Evolutionary conservation across 1,140 invertebrate genomes (phyloP), one percentile per base, ranked within the genome.

Genomic region (Drosophila miranda): DNA sequence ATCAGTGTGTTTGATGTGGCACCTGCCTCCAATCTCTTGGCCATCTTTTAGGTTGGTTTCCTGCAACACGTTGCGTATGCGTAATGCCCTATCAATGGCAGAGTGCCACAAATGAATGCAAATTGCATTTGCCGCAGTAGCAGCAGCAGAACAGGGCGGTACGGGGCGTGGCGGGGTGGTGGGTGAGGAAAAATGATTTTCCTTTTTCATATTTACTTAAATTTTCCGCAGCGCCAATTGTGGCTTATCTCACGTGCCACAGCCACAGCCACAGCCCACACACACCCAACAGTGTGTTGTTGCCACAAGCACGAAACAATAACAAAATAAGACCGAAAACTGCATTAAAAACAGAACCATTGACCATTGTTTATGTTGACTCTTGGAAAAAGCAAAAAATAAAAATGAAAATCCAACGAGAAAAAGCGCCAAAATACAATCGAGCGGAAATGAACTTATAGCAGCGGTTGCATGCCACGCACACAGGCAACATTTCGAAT

Each of bases 231-330:
- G 53, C 63, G 63, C 59, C 59, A 64, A 80, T 86, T 84, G 53
- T 34, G 51, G 62, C 80, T 84, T 86, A 84, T 84, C 81, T 80
- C 73, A 84, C 81, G 81, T 84, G 78, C 78, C 62, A 49, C 70
- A 58, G 70, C 45, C 69, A 11, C 34, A 38, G 34, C 11, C 11
- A 38, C 3, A 38, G 9, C 11, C 34, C 28, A 30, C 30, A 9
- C 8, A 9, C 44, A n/a, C 50, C 6, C 14, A 14, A 53, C 46
- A 38, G 51, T 41, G 41, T 64, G 69, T 38, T 64, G 69, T 38
- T 38, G 44, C 21, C 42, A 44, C 53, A 46, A 49, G 43, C 21
- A 6, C 14, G 14, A 51, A 34, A 13, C 1, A 8, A 21, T n/a
- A 44, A 26, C 19, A 23, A 70, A 43, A 30, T 5, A 23, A 38